phyloP scores from a whole-genome alignment of 2,888 invertebrate genomes.

The Chorisops tibialis region DNA sequence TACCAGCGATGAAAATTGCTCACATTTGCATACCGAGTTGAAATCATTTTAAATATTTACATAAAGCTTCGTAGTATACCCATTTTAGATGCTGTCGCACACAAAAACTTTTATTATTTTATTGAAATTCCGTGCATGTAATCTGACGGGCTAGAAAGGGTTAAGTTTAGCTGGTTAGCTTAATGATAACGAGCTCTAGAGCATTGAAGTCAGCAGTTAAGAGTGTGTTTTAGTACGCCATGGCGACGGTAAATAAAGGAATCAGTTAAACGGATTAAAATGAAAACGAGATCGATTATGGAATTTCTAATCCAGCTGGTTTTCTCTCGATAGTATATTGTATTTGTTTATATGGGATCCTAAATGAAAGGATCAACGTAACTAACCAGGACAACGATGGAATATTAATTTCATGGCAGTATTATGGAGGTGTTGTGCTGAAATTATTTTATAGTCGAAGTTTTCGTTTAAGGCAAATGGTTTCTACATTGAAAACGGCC shows the following conservation, averaged over 20 bases:
- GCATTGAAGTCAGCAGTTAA: not conserved
- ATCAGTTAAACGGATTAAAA: not conserved
- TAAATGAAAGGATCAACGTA: no score
- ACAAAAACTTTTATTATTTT: conserved; percentile 26
- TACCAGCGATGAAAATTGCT: conserved; percentile 18
- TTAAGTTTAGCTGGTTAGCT: not conserved
- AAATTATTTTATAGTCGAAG: no score
- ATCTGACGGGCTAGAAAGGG: not conserved
- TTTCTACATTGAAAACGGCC: no score
- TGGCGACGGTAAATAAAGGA: not conserved
- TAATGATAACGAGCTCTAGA: not conserved
- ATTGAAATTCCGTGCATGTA: conserved; percentile 29
- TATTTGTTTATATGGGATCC: no score
- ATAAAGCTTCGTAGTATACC: not conserved
- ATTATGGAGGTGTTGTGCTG: no score
- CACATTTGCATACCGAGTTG: conserved; percentile 26
- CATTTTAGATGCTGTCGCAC: not conserved
- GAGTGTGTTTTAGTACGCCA: not conserved
- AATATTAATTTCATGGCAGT: no score
- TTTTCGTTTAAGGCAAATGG: no score
- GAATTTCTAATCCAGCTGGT: not conserved
- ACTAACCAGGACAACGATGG: no score
- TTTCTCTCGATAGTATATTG: no score
- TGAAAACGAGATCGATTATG: not conserved
- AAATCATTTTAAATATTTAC: conserved; percentile 29